phyloP scores from a whole-genome alignment of 2,888 invertebrate genomes.

The Heliconius cydno region DNA sequence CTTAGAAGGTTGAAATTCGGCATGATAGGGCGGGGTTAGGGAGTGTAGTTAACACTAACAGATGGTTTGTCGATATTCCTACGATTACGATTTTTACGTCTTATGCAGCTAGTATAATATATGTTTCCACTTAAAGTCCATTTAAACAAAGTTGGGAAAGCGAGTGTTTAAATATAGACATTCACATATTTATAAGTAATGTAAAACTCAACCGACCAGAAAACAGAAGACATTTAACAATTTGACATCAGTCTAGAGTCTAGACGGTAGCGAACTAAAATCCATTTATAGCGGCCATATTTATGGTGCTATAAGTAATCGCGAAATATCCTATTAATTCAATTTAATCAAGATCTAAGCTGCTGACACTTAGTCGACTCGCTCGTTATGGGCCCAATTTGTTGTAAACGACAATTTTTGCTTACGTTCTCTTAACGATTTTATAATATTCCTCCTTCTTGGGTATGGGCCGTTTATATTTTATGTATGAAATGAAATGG shows the following conservation, averaged over 20 bases:
- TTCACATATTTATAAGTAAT: not conserved
- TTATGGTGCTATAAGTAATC: constrained; percentile 21
- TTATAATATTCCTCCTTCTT: constrained; percentile 22
- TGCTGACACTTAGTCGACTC: constrained; percentile 5
- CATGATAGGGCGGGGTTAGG: no score
- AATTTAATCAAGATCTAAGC: constrained; percentile 28
- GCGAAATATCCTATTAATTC: constrained; percentile 22
- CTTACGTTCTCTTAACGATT: constrained; percentile 7
- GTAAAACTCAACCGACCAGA: constrained; percentile 3
- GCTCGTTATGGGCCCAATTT: constrained; percentile 16
- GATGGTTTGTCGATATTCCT: no score
- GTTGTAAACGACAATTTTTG: constrained; percentile 23
- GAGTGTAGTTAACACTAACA: no score
- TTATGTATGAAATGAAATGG: not conserved
- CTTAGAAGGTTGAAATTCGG: no score
- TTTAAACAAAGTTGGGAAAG: no score
- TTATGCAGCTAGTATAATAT: no score
- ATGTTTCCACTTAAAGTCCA: no score
- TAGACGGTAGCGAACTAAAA: constrained; percentile 5
- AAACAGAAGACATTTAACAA: constrained; percentile 22
- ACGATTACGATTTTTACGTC: no score
- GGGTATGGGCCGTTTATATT: not conserved
- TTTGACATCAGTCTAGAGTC: constrained; percentile 19
- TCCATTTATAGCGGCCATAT: constrained; percentile 25
- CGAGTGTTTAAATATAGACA: not conserved